Conservation (phyloP, 2,113 vertebrate species). For the Heterotis niloticus region DNA sequence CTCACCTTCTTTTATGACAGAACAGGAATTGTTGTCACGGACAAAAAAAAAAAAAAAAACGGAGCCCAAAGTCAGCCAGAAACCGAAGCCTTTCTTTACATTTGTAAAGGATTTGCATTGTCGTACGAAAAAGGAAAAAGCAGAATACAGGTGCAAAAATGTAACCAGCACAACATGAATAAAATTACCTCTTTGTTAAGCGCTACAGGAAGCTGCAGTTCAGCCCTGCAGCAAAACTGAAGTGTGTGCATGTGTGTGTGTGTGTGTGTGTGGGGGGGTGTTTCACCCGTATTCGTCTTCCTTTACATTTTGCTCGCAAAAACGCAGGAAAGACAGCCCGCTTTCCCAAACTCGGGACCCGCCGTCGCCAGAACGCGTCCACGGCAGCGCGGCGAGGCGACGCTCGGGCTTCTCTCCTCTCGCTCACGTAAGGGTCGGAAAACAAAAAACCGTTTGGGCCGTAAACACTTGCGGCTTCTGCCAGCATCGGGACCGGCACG, state of each 20-base stretch:
- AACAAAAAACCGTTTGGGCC: constrained; percentile 56
- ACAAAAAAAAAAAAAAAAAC: background rate
- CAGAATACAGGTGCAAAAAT: no score
- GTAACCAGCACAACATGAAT: no score
- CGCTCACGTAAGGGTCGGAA: constrained; percentile 33
- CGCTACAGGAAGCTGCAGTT: no score
- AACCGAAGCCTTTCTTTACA: no score
- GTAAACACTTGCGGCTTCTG: constrained; percentile 52
- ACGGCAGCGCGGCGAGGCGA: background rate
- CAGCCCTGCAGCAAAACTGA: no score
- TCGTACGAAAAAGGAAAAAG: no score
- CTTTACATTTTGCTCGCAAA: background rate
- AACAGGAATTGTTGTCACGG: constrained; percentile 33
- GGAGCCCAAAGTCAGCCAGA: no score
- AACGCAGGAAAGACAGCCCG: background rate
- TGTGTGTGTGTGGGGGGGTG: background rate
- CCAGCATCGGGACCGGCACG: constrained; percentile 56
- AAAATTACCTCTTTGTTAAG: no score
- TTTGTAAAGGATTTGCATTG: no score
- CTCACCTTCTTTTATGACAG: constrained; percentile 34
- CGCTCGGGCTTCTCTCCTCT: background rate
- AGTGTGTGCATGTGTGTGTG: no score
- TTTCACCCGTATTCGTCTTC: background rate
- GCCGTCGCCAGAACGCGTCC: no score
- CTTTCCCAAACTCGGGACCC: background rate